Conservation (phyloP, 2,113 vertebrate genomes). For the Microcebus griseorufus region DNA sequence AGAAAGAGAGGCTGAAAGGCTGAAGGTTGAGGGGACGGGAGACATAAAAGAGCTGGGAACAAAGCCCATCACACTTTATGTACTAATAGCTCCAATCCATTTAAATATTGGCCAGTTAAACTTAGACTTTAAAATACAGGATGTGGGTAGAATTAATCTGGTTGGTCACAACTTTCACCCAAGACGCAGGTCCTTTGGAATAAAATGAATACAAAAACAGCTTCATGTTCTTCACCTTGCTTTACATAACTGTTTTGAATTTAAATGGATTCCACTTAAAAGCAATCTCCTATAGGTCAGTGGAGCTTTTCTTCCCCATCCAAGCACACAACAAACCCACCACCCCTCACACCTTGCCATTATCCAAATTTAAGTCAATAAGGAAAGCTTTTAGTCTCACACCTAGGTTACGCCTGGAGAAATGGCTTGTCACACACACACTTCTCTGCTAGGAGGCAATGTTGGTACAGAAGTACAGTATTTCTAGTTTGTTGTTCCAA, state of each 20-base stretch:
- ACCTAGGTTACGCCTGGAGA: constrained; percentile 87
- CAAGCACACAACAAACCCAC: constrained; percentile 67
- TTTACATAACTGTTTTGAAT: constrained; percentile 91
- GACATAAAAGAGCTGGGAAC: constrained; percentile 83
- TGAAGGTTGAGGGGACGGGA: constrained; percentile 44
- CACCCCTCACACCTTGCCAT: constrained; percentile 65
- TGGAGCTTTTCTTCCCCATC: constrained; percentile 75
- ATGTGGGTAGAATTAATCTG: constrained; percentile 84
- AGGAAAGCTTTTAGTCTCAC: constrained; percentile 94
- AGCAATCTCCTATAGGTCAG: constrained; percentile 77
- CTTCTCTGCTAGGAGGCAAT: constrained; percentile 91
- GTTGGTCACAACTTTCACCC: constrained; percentile 86
- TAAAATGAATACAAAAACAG: constrained; percentile 90
- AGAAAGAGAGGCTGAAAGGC: constrained; percentile 61
- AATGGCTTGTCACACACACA: constrained; percentile 89
- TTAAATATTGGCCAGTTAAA: constrained; percentile 82
- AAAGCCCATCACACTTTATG: constrained; percentile 89
- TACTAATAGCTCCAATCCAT: constrained; percentile 91
- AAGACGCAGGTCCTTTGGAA: constrained; percentile 90
- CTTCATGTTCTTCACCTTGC: constrained; percentile 88
- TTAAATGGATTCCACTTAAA: constrained; percentile 89
- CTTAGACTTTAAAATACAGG: constrained; percentile 86
- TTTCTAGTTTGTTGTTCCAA: constrained; percentile 91
- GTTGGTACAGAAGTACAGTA: constrained; percentile 90
- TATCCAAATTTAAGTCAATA: constrained; percentile 86